Evolutionary conservation across 2,888 invertebrate species (phyloP).

Genomic region (Baronia brevicornis): DNA sequence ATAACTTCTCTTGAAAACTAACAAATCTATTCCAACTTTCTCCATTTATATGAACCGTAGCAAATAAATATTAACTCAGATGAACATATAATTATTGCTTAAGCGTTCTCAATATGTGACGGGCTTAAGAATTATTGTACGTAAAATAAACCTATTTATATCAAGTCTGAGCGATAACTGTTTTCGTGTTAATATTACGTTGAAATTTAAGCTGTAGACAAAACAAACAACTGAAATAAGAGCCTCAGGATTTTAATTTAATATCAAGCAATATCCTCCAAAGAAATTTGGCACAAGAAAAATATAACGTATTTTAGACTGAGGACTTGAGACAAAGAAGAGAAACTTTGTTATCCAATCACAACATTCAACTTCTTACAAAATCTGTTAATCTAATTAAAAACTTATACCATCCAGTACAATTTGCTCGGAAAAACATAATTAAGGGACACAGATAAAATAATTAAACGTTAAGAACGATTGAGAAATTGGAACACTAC

Average conservation of each 20-base stretch:
- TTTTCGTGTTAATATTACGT: slow-evolving; percentile 6
- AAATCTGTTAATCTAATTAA: slow-evolving; percentile 26
- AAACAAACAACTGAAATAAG: slow-evolving; percentile 1
- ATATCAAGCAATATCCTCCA: slow-evolving; percentile 4
- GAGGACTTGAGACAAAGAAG: slow-evolving; percentile 18
- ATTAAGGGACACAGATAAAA: slow-evolving; percentile 21
- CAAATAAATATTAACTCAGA: too few relatives aligned
- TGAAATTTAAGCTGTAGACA: slow-evolving; percentile 4
- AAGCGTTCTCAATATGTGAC: too few relatives aligned
- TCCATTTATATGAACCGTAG: too few relatives aligned
- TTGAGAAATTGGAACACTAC: not conserved
- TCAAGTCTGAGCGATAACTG: slow-evolving; percentile 13
- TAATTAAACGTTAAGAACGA: slow-evolving; percentile 13
- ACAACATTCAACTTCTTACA: slow-evolving; percentile 19
- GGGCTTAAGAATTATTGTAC: too few relatives aligned
- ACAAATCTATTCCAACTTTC: too few relatives aligned
- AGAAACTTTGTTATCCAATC: slow-evolving; percentile 25
- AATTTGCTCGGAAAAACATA: slow-evolving; percentile 25
- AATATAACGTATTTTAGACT: slow-evolving; percentile 1
- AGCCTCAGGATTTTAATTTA: slow-evolving; percentile 10
- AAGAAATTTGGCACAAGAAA: slow-evolving; percentile 12
- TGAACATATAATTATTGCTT: too few relatives aligned
- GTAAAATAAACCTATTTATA: too few relatives aligned
- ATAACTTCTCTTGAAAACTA: too few relatives aligned
- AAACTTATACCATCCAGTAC: slow-evolving; percentile 42